phyloP scores from a whole-genome alignment of 30 jellyfish, hydroid and myxozoan genomes.

The Catostylus mosaicus region DNA sequence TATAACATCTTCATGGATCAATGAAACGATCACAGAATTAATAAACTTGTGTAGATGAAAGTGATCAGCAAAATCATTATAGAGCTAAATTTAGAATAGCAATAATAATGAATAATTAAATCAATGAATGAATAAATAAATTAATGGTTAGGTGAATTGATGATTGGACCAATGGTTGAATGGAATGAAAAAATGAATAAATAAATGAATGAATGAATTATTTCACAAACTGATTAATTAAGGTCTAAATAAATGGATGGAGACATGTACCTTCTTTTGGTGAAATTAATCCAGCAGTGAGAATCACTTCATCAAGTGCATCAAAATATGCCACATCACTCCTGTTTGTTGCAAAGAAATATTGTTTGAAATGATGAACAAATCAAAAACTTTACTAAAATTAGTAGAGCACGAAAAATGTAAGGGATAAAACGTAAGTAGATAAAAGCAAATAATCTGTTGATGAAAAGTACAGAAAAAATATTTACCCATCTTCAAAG shows the following conservation, averaged over 20 bases:
- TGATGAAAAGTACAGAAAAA: neutral
- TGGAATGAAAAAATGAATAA: too few species aligned
- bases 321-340: conserved; percentile 98
- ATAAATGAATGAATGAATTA: too few species aligned
- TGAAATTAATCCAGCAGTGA: conserved; percentile 87
- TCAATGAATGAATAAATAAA: too few species aligned
- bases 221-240: neutral
- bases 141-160: too few species aligned
- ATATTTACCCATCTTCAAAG: conserved; percentile 95
- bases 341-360: conserved; percentile 44
- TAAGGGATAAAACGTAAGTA: too few species aligned
- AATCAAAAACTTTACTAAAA: neutral
- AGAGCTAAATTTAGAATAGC: too few species aligned
- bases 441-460: too few species aligned
- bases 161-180: too few species aligned
- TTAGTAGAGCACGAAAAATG: neutral
- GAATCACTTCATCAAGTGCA: conserved; percentile 94
- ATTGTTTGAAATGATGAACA: neutral
- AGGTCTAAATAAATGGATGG: neutral
- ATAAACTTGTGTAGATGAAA: conserved; percentile 40
- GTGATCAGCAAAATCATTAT: conserved; percentile 86
- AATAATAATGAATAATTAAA: too few species aligned
- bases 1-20: too few species aligned
- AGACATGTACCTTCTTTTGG: conserved; percentile 86
- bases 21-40: neutral